These are phyloP conservation scores for Chrysina gloriosa DNA, from an alignment of 2,888 invertebrate genomes.

Conservation along the genomic window DNA sequence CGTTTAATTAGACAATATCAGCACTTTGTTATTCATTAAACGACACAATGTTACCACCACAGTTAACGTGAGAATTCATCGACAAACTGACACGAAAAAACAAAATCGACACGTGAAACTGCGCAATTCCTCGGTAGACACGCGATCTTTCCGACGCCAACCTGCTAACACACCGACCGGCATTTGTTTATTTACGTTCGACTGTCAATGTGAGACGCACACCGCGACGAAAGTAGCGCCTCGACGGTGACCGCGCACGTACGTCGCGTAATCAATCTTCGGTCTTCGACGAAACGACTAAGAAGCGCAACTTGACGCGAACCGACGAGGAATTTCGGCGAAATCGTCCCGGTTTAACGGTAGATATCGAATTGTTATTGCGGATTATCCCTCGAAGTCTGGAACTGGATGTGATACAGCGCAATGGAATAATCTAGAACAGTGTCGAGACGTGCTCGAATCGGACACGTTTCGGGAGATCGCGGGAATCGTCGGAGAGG, in stretches of 20 bases:
- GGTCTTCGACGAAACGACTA: no score
- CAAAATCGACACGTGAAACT: neutral
- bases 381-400: neutral
- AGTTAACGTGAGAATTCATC: neutral
- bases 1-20: neutral
- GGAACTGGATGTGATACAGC: constrained; percentile 13
- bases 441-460: neutral
- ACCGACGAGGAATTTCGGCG: no score
- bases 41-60: neutral
- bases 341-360: no score
- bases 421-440: constrained; percentile 35
- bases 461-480: constrained; percentile 21
- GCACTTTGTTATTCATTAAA: neutral
- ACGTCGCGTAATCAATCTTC: constrained; percentile 20
- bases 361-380: constrained; percentile 5
- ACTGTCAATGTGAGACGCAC: constrained; percentile 27
- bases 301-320: no score
- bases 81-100: neutral
- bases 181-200: constrained; percentile 29
- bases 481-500: constrained; percentile 12
- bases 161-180: constrained; percentile 25
- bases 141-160: constrained; percentile 9
- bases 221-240: constrained; percentile 21
- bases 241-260: constrained; percentile 9
- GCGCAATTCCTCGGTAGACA: constrained; percentile 11